Evolutionary conservation across 2,797 vertebrate genomes (phyloP).

Genomic region (Hafferia zeledoni): DNA sequence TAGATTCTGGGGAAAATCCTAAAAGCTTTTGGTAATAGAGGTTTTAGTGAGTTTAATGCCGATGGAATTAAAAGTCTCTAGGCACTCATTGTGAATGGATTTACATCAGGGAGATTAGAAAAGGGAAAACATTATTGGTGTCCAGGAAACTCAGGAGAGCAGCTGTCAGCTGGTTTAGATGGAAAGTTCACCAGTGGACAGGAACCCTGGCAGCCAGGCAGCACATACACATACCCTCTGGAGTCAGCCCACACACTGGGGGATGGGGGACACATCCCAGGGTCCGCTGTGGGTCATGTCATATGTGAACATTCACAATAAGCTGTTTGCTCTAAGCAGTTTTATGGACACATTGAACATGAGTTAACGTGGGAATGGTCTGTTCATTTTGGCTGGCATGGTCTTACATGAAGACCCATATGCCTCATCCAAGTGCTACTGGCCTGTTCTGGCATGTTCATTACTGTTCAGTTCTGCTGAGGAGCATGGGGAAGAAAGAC

Average conservation of each 20-base stretch:
- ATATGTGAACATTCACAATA: fast-evolving
- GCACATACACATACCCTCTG: fast-evolving
- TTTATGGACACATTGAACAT: fast-evolving
- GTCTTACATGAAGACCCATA: background rate
- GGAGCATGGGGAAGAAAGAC: background rate
- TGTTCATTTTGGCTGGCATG: background rate
- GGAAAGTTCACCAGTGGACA: conserved; percentile 1
- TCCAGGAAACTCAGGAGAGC: conserved; percentile 62
- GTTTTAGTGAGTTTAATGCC: conserved; percentile 74
- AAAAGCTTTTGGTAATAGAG: conserved; percentile 76
- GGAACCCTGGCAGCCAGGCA: background rate
- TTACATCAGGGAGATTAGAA: conserved; percentile 75
- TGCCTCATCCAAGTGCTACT: background rate
- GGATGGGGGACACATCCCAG: background rate
- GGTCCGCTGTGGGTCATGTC: fast-evolving
- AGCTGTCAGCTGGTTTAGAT: conserved; percentile 57
- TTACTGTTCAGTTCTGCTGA: background rate
- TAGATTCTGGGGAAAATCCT: conserved; percentile 72
- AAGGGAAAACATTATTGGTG: conserved; percentile 63
- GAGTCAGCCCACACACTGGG: fast-evolving
- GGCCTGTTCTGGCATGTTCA: background rate
- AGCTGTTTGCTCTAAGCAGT: background rate
- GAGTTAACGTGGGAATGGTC: fast-evolving
- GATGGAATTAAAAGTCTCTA: conserved; percentile 74
- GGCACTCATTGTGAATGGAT: conserved; percentile 69